Base-by-base conservation (phyloP, 2,113 vertebrate species). In the Uropsilus gracilis region DNA sequence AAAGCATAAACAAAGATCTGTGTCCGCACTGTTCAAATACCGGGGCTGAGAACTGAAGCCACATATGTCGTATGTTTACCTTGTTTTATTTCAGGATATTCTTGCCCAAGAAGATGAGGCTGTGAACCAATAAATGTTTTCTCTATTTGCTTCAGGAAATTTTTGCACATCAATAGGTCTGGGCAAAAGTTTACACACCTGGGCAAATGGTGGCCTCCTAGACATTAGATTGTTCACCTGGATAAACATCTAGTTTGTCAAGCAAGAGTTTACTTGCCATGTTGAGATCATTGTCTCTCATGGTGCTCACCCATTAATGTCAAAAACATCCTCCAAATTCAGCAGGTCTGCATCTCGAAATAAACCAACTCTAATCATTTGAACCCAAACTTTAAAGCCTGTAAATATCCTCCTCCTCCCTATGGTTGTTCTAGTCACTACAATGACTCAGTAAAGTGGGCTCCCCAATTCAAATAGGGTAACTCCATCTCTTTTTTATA, bases 81-180 rank as follows among this genome's bases (percentile, higher is more conserved):
- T 30, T 83, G 46, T 61, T 78, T 68, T 57, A 32, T 59, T 48
- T 4, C 30, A 30, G 16, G 18, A 80, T 68, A 84, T 68, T 75
- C 57, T 89, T 84, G 30, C 48, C 42, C 7, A 72, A 12, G 28
- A 44, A 73, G 6, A 61, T 48, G 37, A 84, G 1, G 6, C 26
- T 61, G 12, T 57, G 50, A 57, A 44, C 10, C 81, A 82, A 68
- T 84, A 72, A 72, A 59, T 89, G 61, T 81, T 92, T 63, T 75
- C 20, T 53, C 42, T 69, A 34, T 63, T 83, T 88, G 75, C 50
- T 82, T 83, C 53, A 50, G 77, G 57, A 91, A 55, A 80, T 59
- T 59, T 12, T 87, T 82, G 44, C 39, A 69, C 26, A 81, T 8
- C 37, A 46, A 11, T 17, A 66, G 28, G 5, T 59, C 28, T 37